phyloP scores from a whole-genome alignment of 2,797 vertebrate genomes.

The Squalus acanthias region DNA sequence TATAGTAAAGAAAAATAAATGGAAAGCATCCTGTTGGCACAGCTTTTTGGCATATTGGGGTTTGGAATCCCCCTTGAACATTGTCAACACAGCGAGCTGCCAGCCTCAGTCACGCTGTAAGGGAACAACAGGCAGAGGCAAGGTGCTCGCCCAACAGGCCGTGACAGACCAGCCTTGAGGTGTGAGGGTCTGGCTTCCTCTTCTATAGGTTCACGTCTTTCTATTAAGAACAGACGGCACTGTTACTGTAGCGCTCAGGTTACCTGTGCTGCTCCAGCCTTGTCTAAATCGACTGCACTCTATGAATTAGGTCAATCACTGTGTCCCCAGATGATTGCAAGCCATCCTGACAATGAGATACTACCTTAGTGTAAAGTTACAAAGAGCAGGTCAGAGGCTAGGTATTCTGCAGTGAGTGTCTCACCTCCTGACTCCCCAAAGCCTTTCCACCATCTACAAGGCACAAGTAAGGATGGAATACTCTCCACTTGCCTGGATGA shows the following conservation, averaged over 20 bases:
- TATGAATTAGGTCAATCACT: not conserved
- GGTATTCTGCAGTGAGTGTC: too few species aligned
- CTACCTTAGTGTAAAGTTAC: not conserved
- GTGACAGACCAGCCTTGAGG: not conserved
- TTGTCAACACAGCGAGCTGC: not conserved
- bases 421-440: too few species aligned
- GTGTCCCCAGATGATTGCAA: not conserved
- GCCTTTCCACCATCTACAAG: too few species aligned
- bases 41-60: not conserved
- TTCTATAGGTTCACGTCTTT: not conserved
- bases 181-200: not conserved
- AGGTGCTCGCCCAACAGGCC: not conserved
- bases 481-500: too few species aligned
- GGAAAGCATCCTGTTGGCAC: not conserved
- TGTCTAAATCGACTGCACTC: not conserved
- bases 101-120: not conserved
- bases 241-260: not conserved
- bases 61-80: not conserved
- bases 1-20: not conserved
- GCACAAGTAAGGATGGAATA: too few species aligned
- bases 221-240: not conserved
- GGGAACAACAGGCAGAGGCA: not conserved
- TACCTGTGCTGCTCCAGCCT: not conserved
- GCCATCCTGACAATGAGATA: not conserved
- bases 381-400: not conserved